A percentile compares a stretch with the other conserved stretches of the same genome.
Evolutionary conservation across 2,797 vertebrate species (phyloP).

Genomic region (Sebastes ruberrimus): DNA sequence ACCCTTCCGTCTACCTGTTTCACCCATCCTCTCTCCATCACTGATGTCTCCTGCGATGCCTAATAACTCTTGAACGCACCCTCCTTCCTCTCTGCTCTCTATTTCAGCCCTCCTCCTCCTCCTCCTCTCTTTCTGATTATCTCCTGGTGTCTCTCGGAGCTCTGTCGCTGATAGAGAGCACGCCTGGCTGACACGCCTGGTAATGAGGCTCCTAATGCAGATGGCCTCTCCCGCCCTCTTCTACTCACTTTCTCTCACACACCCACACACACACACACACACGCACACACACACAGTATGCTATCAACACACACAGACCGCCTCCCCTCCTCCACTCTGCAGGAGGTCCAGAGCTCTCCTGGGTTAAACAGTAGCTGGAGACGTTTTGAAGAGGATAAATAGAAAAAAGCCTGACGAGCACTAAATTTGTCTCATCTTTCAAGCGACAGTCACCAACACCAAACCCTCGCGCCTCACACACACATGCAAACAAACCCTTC

Average conservation of each 20-base stretch:
- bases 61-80: slow-evolving; percentile 42
- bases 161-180: slow-evolving; percentile 68
- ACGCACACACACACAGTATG: slow-evolving; percentile 14
- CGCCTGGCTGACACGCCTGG: slow-evolving; percentile 73
- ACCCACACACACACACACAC: neutral
- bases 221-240: slow-evolving; percentile 67
- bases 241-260: slow-evolving; percentile 25
- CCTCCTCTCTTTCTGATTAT: slow-evolving; percentile 65
- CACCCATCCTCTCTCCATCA: slow-evolving; percentile 16
- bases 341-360: slow-evolving; percentile 60
- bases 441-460: neutral
- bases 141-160: slow-evolving; percentile 67
- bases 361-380: slow-evolving; percentile 60
- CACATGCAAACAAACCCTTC: neutral
- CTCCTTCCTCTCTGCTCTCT: slow-evolving; percentile 36
- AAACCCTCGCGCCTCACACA: neutral
- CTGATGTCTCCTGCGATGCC: slow-evolving; percentile 26
- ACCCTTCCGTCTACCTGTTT: slow-evolving; percentile 28
- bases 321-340: slow-evolving; percentile 8
- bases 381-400: slow-evolving; percentile 52
- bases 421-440: slow-evolving; percentile 49
- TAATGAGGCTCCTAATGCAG: slow-evolving; percentile 78
- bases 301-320: slow-evolving; percentile 23
- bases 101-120: slow-evolving; percentile 37
- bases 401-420: slow-evolving; percentile 37